phyloP scores from a whole-genome alignment of 2,113 vertebrate species.

The Suricata suricatta region DNA sequence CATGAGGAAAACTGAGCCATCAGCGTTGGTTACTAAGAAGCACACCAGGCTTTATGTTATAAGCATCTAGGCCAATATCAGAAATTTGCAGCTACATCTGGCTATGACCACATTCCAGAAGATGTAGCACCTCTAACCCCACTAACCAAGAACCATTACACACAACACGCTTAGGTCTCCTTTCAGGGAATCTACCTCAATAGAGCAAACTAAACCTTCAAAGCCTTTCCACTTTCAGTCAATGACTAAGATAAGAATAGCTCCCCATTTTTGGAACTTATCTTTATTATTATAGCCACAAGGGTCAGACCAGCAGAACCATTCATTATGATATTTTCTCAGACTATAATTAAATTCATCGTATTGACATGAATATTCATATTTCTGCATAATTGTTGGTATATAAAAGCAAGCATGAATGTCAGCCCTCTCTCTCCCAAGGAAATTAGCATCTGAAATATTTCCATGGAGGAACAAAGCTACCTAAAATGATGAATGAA shows the following conservation, averaged over 20 bases:
- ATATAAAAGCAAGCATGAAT: conserved; percentile 47
- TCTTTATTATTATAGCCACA: conserved; percentile 34
- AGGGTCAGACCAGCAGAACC: conserved; percentile 34
- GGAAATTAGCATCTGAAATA: conserved; percentile 68
- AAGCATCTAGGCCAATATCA: background rate
- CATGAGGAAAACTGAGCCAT: background rate
- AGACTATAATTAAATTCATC: conserved; percentile 66
- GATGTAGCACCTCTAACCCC: background rate
- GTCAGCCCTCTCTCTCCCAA: conserved; percentile 32
- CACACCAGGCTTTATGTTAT: background rate
- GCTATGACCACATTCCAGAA: background rate
- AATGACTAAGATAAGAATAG: background rate
- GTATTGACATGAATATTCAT: conserved; percentile 72
- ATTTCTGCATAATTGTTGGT: conserved; percentile 44
- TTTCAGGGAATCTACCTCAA: background rate
- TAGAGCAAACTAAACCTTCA: conserved; percentile 39
- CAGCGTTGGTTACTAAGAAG: background rate
- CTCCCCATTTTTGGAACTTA: conserved; percentile 11
- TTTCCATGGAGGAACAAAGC: background rate
- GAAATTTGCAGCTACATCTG: background rate
- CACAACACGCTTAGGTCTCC: background rate
- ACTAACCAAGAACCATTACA: background rate
- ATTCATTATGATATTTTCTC: conserved; percentile 60
- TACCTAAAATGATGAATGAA: conserved; percentile 27
- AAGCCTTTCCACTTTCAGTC: conserved; percentile 6